Conservation (phyloP, 1,140 invertebrate genomes). For the Drosophila sproati region DNA sequence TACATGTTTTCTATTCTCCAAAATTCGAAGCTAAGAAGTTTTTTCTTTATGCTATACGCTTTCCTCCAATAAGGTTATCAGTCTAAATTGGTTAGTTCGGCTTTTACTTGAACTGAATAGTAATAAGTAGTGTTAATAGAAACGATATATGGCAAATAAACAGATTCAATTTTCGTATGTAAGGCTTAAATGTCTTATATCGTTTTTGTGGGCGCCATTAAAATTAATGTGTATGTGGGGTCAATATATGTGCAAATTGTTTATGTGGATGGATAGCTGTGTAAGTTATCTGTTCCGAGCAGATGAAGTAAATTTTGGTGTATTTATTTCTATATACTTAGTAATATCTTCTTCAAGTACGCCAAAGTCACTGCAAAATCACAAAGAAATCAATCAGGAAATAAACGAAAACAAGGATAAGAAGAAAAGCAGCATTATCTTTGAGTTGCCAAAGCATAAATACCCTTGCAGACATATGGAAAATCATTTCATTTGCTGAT, state of each 20-base stretch:
- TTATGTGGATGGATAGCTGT: neutral
- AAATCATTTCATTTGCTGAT: too few species aligned
- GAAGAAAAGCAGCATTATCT: slow-evolving; percentile 13
- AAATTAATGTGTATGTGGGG: neutral
- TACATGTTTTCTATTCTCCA: neutral
- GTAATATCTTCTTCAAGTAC: slow-evolving; percentile 61
- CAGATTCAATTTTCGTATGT: too few species aligned
- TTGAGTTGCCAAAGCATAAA: slow-evolving; percentile 5
- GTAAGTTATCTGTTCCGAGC: slow-evolving; percentile 31
- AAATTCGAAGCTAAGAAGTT: too few species aligned
- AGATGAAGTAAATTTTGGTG: slow-evolving; percentile 9
- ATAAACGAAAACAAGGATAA: slow-evolving; percentile 52
- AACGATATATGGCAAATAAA: too few species aligned
- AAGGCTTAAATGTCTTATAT: too few species aligned
- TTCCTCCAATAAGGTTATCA: too few species aligned
- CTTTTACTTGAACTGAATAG: too few species aligned
- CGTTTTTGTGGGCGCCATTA: neutral
- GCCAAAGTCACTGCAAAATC: slow-evolving; percentile 73
- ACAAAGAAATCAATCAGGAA: slow-evolving; percentile 72
- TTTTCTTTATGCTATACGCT: too few species aligned
- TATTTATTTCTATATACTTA: slow-evolving; percentile 60
- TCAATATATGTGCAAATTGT: slow-evolving; percentile 12
- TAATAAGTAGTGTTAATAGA: too few species aligned
- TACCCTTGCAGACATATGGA: neutral
- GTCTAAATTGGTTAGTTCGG: too few species aligned